Base-by-base conservation (phyloP, 1,140 invertebrate species). In the Diprion similis region DNA sequence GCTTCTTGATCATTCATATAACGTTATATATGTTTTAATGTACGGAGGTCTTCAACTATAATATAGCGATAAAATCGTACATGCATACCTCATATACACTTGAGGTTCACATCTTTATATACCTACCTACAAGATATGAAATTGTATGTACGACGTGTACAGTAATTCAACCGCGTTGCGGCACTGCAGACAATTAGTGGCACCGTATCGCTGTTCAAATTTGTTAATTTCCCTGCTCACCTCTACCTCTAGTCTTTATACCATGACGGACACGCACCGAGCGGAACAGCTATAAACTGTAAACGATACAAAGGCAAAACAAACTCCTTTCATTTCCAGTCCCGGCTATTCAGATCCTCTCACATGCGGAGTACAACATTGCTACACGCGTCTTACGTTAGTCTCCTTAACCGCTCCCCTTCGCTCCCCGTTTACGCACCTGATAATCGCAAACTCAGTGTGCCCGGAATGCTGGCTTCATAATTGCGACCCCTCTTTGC, bases 271-370 rank as follows among this genome's bases (percentile, higher is more conserved):
- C 24, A 37, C 24, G 24, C 24, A 37, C 24, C 24, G 24, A 37
- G 24, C n/a, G 51, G 51, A 59, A 59, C 51, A 59, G n/a, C 51
- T 59, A 37, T 37, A 59, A 59, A 17, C 51, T 17, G 51, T 59
- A 59, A 59, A 59, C 51, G 51, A 15, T 59, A 59, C 51, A 59
- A 11, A 59, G 51, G 51, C n/a, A 59, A 59, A 59, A 59, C 51
- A 59, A 59, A 59, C 51, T 59, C 11, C 51, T 15, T 59, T 17
- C 51, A 37, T 37, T 37, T 37, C 24, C 24, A 37, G 24, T 37
- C 24, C n/a, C 51, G 51, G 7, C 51, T 17, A 59, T 59, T 59
- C 24, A 9, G n/a, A 15, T 59, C 51, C 51, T 13, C 51, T 13
- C 11, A 6, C 24, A 37, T 37, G 24, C 24, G 6, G 24, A 37